Evolutionary conservation across 2,113 vertebrate genomes (phyloP), one percentile per base, ranked within the genome.

Genomic region (Anarrhichthys ocellatus): DNA sequence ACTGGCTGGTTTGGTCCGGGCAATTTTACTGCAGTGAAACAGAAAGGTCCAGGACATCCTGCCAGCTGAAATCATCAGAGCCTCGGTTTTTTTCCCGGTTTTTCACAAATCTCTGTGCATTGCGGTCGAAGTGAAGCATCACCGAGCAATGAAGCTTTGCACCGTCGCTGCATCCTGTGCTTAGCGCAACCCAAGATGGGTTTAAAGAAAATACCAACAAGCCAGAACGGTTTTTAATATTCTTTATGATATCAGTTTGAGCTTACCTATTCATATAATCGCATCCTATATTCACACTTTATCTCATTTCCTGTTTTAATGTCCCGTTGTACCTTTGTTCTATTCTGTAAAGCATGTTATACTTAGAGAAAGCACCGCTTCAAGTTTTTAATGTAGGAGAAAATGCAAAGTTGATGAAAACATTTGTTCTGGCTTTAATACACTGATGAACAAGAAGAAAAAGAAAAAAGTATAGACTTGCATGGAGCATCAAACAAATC

Each of bases 11-110:
- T 80, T 69, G 64, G 73, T 14, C 86, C 17, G 2, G 73, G 71
- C 73, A 76, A 77, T 88, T 89, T 88, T 76, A 78, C 87, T 70
- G 84, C 85, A 75, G 78, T 61, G 68, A 83, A 90, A 82, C 73
- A 80, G 65, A 68, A 52, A 75, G 76, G 76, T 63, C 68, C 78
- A 77, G 80, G 71, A 82, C 74, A 74, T 64, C 46, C 62, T 38
- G 74, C 80, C 50, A 34, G 29, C 64, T 63, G 9, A 68, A 75
- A 77, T 54, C 76, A 76, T 68, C 40, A 63, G 27, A 50, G 73
- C 40, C 40, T 48, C 34, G 65, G 61, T 77, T 36, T 34, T 5
- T 64, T 70, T 71, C 40, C 17, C 27, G 4, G 54, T 2, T 38
- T 6, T 36, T 29, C 7, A 46, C 14, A 77, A 76, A 64, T 54